Evolutionary conservation across 1,140 invertebrate species (phyloP), one percentile per base, ranked within the genome.

Genomic region (Drosophila pruinosa): DNA sequence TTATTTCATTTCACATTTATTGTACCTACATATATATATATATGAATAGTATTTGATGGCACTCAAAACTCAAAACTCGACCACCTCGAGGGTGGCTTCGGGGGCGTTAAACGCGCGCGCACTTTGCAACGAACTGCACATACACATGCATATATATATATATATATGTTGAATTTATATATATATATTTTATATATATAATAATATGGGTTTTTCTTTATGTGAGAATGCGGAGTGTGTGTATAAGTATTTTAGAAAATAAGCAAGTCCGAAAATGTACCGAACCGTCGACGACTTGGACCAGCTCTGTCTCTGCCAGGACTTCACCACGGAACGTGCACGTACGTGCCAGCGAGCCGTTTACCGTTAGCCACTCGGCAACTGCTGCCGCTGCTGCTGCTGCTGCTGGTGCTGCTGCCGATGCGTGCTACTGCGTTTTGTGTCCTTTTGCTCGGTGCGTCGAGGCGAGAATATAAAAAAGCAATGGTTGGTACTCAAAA

Each of bases 401-500:
- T 4, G 24, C 26, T 8, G 15, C 21, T 12, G 38, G 41, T 65
- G 75, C 59, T 15, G 48, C 19, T 58, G 54, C 67, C 31, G 48
- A 39, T 52, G 67, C 28, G 15, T 17, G 45, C 41, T 26, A 47
- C 57, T 63, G 63, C 75, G 64, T 72, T 75, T 64, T 59, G 70
- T 47, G 63, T 67, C 74, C 80, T 83, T 83, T 83, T 85, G 62
- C 70, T 65, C 69, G 72, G 76, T 86, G 80, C 75, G 88, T 81
- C 88, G 78, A 82, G 81, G 78, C 80, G 80, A 89, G 81, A 86
- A 89, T 90, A 90, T 90, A 90, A 90, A 90, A 90, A 90, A 88
- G 89, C 83, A 90, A 90, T 90, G 43, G 89, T 88, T 89, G 76
- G 62, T 80, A 90, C 89, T 90, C 89, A 88, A 90, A 90, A 90